Percentiles rank a stretch among this genome's conserved stretches.
These are phyloP conservation scores for Channallabes apus DNA, from an alignment of 2,797 vertebrate genomes.

Conservation along the genomic window DNA sequence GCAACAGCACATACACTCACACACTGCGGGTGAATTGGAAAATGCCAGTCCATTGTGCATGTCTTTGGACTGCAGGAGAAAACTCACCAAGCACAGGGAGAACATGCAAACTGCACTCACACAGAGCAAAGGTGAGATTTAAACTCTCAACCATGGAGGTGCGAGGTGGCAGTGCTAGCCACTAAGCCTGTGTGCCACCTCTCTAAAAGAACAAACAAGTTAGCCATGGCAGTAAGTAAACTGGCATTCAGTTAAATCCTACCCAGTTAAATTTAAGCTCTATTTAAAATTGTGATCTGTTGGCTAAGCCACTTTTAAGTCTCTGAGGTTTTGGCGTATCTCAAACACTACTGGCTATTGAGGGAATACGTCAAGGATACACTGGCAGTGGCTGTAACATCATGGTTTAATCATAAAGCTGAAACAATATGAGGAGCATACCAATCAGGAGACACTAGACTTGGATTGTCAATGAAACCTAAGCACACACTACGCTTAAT, in stretches of 20 bases:
- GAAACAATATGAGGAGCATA: neutral
- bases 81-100: too few species aligned
- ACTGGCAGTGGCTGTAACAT: conserved; percentile 5
- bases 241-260: neutral
- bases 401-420: conserved; percentile 32
- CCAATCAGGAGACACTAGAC: neutral
- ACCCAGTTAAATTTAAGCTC: neutral
- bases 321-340: neutral
- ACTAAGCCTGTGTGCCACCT: too few species aligned
- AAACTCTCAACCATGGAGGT: too few species aligned
- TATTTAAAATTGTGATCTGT: neutral
- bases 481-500: neutral
- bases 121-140: too few species aligned
- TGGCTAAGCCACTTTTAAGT: neutral
- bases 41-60: too few species aligned
- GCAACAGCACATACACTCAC: too few species aligned
- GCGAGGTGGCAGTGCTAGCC: too few species aligned
- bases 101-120: too few species aligned
- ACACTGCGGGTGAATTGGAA: too few species aligned
- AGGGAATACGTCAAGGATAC: neutral
- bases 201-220: neutral
- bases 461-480: neutral
- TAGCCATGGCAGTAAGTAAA: neutral
- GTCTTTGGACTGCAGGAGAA: too few species aligned
- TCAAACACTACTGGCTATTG: neutral